Evolutionary conservation across 2,113 vertebrate genomes (phyloP), one percentile per base, ranked within the genome.

Genomic region (Zingel zingel): DNA sequence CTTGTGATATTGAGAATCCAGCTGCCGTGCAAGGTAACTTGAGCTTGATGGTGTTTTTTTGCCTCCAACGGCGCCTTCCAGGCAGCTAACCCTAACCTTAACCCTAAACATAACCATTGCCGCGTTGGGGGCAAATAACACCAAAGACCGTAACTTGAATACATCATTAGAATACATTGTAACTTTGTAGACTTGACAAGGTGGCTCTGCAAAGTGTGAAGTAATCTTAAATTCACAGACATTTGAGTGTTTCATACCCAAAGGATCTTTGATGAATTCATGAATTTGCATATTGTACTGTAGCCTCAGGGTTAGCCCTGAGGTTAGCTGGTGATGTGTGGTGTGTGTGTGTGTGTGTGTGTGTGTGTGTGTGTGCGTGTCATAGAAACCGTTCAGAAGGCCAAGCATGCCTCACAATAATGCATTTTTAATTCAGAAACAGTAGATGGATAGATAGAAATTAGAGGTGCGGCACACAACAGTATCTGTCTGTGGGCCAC

Each of bases 201-300:
- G n/a, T n/a, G n/a, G n/a, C n/a, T n/a, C n/a, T n/a, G n/a, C n/a
- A n/a, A n/a, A n/a, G n/a, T n/a, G n/a, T n/a, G n/a, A n/a, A n/a
- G n/a, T n/a, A n/a, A n/a, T n/a, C n/a, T n/a, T n/a, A n/a, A n/a
- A n/a, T n/a, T n/a, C n/a, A n/a, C 18, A 10, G 47, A 13, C 2
- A 25, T 9, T 21, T 56, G 4, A 56, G 43, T 12, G n/a, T 67
- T 77, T 61, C 16, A 66, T 47, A 47, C 23, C 36, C 19, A 19
- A 15, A 57, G 39, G 18, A 50, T 61, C 2, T 63, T 57, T 45
- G 10, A 78, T 78, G 43, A 53, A 70, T 70, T 68, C 19, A 39
- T 36, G n/a, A 10, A 79, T 78, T 56, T 23, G 53, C 59, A 71
- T 61, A 43, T 75, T 54, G 65, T 48, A 8, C 43, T 9, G 25